A percentile compares a stretch with the other conserved stretches of the same genome.
These are phyloP conservation scores for Adelosebastes latens DNA, from an alignment of 2,797 vertebrate genomes.

Conservation along the genomic window DNA sequence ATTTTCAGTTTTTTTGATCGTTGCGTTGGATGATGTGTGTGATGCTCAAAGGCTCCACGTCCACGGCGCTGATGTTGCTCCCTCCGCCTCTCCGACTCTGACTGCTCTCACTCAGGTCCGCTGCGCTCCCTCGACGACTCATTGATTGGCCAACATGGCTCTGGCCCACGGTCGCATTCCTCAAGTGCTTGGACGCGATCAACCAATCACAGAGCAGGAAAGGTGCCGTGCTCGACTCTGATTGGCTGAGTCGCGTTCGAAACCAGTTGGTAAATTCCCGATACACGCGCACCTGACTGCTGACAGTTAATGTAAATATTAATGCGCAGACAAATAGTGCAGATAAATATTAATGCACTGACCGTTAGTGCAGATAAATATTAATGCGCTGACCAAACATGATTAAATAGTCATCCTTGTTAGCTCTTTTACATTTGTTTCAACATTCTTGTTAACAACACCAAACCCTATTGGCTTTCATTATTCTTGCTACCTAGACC, in stretches of 20 bases:
- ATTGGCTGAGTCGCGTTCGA: slow-evolving; percentile 41
- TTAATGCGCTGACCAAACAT: neutral
- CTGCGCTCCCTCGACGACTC: slow-evolving; percentile 43
- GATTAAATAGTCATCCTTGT: no score
- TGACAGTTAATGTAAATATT: slow-evolving; percentile 9
- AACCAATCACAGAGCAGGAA: slow-evolving; percentile 57
- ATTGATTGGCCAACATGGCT: slow-evolving; percentile 73
- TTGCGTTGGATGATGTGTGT: slow-evolving; percentile 29
- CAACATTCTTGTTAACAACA: neutral
- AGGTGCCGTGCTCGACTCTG: rapidly evolving
- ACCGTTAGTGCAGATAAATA: neutral
- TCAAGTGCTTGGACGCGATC: slow-evolving; percentile 50
- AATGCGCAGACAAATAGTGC: neutral
- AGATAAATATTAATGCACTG: neutral
- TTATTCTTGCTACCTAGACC: neutral
- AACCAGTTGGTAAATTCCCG: slow-evolving; percentile 22
- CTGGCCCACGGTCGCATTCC: slow-evolving; percentile 60
- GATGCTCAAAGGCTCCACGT: slow-evolving; percentile 38
- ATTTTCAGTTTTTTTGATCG: neutral
- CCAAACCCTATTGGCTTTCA: neutral
- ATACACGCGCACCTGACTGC: slow-evolving; percentile 1
- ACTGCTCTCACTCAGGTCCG: slow-evolving; percentile 60
- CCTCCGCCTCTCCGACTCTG: slow-evolving; percentile 7
- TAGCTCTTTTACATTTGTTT: neutral
- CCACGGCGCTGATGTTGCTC: slow-evolving; percentile 31